Conservation (phyloP, 2,888 invertebrate species). For the Dromius quadrimaculatus region DNA sequence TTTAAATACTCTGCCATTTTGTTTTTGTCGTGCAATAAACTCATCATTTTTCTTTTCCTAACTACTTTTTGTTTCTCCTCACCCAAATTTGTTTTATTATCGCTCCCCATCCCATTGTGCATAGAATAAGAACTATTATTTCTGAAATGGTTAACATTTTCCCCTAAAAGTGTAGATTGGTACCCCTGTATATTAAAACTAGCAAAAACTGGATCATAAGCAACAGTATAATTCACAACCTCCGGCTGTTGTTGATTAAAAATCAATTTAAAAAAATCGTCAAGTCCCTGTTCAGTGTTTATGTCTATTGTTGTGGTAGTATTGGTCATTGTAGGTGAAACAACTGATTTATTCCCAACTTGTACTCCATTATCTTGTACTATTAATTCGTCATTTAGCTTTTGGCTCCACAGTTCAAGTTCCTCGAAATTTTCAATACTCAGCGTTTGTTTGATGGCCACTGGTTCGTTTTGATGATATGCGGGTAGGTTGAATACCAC, state of each 20-base stretch:
- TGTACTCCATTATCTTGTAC: too few relatives aligned
- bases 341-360: slow-evolving; percentile 8
- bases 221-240: not conserved
- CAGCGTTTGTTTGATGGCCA: not conserved
- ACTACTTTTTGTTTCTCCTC: slow-evolving; percentile 7
- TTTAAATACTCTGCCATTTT: slow-evolving; percentile 17
- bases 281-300: not conserved
- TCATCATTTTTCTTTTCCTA: slow-evolving; percentile 26
- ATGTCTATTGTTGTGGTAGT: not conserved
- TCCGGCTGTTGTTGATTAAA: too few relatives aligned
- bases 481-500: not conserved
- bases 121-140: too few relatives aligned
- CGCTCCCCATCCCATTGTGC: too few relatives aligned
- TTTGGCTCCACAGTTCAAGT: not conserved
- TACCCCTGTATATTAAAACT: not conserved
- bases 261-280: slow-evolving; percentile 32
- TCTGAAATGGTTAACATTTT: not conserved
- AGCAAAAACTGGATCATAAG: slow-evolving; percentile 27
- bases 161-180: not conserved
- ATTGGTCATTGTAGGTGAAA: not conserved
- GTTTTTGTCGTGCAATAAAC: slow-evolving; percentile 20
- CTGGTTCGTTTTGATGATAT: not conserved
- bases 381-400: not conserved
- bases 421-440: not conserved
- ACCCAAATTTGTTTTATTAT: not conserved